Base-by-base conservation (phyloP, 2,888 invertebrate species). In the Stenodema calcarata region DNA sequence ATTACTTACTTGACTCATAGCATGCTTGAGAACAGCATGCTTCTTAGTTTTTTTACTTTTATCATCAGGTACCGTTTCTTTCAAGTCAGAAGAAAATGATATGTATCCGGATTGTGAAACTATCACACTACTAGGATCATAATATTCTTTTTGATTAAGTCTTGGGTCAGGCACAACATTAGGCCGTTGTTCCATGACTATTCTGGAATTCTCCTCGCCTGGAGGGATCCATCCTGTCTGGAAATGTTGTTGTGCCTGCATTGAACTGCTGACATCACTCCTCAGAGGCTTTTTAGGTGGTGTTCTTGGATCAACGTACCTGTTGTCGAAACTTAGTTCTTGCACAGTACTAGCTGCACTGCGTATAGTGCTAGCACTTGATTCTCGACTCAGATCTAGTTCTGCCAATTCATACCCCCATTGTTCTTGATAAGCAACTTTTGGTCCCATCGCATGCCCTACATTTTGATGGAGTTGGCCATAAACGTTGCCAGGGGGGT, bases 21-120 rank as follows among this genome's bases (percentile, higher is more conserved):
- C 96, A 73, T 95, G 94, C 91, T 95, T 95, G 86, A 95, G 91
- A 0, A 95, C 95, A 16, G 93, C 92, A 12, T 94, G 94, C 88
- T 95, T 92, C 91, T 94, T 94, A 44, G 94, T 93, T 90, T 95
- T 95, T 90, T 95, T 95, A 1, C 91, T 91, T 87, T 92, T 91
- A 90, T 94, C 95, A 44, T 89, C 89, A 54, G 87, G 87, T 50
- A 80, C 78, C 1, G 93, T 93, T 83, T 93, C 93, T 91, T 93
- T 94, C 23, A 94, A 91, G 89, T 95, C 94, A n/a, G 94, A 92
- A 0, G 95, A 93, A 89, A 95, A 95, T 16, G 95, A 95, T 88
- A 95, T 93, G 90, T 95, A 95, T 0, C 95, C 95, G 0, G 95
- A 94, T 90, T 95, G 95, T 0, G 95, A 95, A 82, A 95, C 95